Conservation (phyloP, 2,797 vertebrate species). For the Amniataba percoides region DNA sequence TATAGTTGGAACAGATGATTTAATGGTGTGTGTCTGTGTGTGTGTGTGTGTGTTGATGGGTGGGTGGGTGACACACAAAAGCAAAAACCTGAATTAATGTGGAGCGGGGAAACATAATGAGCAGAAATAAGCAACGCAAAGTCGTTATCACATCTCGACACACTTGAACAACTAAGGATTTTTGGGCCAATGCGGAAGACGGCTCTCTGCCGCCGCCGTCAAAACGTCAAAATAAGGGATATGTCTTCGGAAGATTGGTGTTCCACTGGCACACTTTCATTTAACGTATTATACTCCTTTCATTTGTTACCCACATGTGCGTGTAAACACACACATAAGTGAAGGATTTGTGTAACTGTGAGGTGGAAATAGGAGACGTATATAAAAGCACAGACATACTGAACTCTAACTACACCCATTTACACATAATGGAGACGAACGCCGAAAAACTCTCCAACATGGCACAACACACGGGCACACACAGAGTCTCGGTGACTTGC, state of each 20-base stretch:
- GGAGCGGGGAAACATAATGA: neutral
- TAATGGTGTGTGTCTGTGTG: neutral
- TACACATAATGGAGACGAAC: slow-evolving; percentile 38
- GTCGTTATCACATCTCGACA: neutral
- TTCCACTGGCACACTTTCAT: neutral
- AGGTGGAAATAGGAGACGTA: neutral
- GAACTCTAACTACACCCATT: neutral
- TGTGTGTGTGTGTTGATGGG: neutral
- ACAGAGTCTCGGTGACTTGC: slow-evolving; percentile 46
- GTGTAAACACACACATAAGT: neutral
- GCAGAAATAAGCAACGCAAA: neutral
- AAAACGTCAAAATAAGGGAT: slow-evolving; percentile 12
- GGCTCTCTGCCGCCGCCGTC: neutral
- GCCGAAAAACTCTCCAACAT: slow-evolving; percentile 20
- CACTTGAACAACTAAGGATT: neutral
- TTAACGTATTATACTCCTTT: neutral
- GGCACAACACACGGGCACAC: slow-evolving; percentile 40
- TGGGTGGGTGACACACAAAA: neutral
- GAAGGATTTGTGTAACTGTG: neutral
- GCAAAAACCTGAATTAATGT: neutral
- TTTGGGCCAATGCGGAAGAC: neutral
- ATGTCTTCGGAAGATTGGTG: neutral
- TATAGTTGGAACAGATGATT: neutral
- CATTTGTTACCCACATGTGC: neutral
- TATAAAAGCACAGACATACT: neutral